Conservation (phyloP, 2,888 invertebrate species). For the Philereme vetulata region DNA sequence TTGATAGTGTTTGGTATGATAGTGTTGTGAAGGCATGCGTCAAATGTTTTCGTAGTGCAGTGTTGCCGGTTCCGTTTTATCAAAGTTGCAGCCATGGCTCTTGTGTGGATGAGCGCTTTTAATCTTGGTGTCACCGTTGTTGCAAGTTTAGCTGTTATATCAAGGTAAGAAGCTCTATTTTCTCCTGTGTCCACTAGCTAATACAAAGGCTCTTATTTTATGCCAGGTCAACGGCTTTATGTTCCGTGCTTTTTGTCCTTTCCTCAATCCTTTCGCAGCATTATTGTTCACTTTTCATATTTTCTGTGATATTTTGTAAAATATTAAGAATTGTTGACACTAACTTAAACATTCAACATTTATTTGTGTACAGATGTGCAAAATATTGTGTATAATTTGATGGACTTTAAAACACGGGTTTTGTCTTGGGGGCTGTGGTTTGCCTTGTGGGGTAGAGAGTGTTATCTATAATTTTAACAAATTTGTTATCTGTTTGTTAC, state of each 20-base stretch:
- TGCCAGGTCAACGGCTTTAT: constrained; percentile 21
- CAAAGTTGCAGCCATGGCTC: constrained; percentile 75
- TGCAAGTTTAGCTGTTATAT: constrained; percentile 81
- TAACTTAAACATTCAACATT: too few species aligned
- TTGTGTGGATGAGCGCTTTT: constrained; percentile 86
- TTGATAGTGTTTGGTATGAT: constrained; percentile 13
- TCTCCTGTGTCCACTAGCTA: constrained; percentile 3
- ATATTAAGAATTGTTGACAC: too few species aligned
- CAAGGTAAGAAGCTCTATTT: constrained; percentile 27
- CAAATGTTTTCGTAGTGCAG: constrained; percentile 42
- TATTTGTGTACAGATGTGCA: too few species aligned
- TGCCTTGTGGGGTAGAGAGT: too few species aligned
- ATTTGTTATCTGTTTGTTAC: too few species aligned
- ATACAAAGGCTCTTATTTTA: constrained; percentile 30
- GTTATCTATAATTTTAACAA: too few species aligned
- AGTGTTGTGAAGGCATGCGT: constrained; percentile 35
- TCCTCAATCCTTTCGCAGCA: constrained; percentile 1
- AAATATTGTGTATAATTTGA: too few species aligned
- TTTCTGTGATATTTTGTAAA: too few species aligned
- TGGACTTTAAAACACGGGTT: too few species aligned
- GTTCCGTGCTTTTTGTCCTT: constrained; percentile 1
- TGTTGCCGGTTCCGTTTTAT: constrained; percentile 41
- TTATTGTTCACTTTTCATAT: constrained; percentile 2
- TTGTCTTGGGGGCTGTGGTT: too few species aligned
- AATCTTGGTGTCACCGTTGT: constrained; percentile 86